Base-by-base conservation (phyloP, 2,797 vertebrate species). In the Zalophus californianus region DNA sequence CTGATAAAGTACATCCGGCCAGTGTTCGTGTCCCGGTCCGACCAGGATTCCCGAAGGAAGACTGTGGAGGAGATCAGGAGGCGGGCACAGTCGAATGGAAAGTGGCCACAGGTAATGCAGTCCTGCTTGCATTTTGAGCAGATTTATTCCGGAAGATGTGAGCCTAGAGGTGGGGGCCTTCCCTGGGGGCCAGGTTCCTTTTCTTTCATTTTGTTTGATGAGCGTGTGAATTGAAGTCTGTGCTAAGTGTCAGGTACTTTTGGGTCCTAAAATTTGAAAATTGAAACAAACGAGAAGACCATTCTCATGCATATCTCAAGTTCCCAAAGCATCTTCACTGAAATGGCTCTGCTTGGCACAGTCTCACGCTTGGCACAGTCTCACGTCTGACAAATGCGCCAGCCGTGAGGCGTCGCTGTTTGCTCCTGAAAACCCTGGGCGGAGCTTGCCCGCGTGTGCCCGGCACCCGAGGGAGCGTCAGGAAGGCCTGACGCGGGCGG, bases 41-140 rank as follows among this genome's bases (percentile, higher is more conserved):
- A 99, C 98, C 99, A 99, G 98, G 99, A 99, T 98, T 99, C 99
- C 66, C 99, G 99, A 64, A 99, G 99, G 98, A 99, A 99, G 98
- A 99, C 99, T 0, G 99, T 99, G 95, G 99, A 99, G 97, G 99
- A 99, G 98, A 99, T 99, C 96, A 99, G 98, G 98, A 99, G 99
- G 29, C 99, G 99, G 97, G 99, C 99, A 21, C 99, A 99, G 92
- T 99, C 99, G 13, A 98, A 98, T 58, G 99, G 99, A 82, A 99
- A 99, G 97, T 99, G 99, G 99, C 99, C 99, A 92, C 99, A 99
- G 99, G 99, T 99, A 98, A 91, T 32, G 86, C 95, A 5, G 85
- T 1, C 60, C 0, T 35, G 83, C 0, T 52, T 48, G 13, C 9
- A 0, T 3, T 18, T 9, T 18, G 23, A 64, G 2, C 0, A 8